Evolutionary conservation across 2,888 invertebrate genomes (phyloP), one percentile per base, ranked within the genome.

Genomic region (Aphodius sticticus): DNA sequence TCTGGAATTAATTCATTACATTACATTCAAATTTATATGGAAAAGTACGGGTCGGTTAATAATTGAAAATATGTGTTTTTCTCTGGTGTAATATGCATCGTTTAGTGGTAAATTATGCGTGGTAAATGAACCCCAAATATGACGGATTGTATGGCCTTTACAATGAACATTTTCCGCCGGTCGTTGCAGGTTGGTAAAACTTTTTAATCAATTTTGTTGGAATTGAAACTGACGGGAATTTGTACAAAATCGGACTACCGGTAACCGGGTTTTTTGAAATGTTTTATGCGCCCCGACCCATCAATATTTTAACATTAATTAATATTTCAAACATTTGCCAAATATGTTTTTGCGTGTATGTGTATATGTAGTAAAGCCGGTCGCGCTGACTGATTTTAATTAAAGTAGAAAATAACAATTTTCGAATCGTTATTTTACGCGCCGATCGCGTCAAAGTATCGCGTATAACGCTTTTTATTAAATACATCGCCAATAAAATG

Each of bases 221-320:
- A 53, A 53, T 53, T 53, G 53, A 53, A 53, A 53, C 53, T 12
- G 53, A 53, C 9, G 1, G 53, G 53, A 26, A 26, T 26, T 26
- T 26, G 26, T 26, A 26, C 26, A 26, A 26, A 26, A 26, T 26
- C 26, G 26, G 26, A 26, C 53, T 7, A 53, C 53, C 53, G 53
- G 53, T 53, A 53, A 53, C 53, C 53, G 53, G 53, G 12, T 53
- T 53, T 53, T 53, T 53, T 53, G 53, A 53, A 53, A 53, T 53
- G 53, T 53, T 53, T 53, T 53, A 53, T 53, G 7, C 53, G 53
- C 53, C 3, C 7, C 12, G 53, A 9, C 53, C 53, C 53, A 53
- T 53, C 53, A 53, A 53, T 53, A 53, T 53, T 53, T 53, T 53
- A 53, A 53, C 53, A 53, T 53, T 53, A 53, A 53, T 53, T 53